These are phyloP conservation scores for Pangasianodon gigas DNA, from an alignment of 2,113 vertebrate genomes.

Conservation along the genomic window DNA sequence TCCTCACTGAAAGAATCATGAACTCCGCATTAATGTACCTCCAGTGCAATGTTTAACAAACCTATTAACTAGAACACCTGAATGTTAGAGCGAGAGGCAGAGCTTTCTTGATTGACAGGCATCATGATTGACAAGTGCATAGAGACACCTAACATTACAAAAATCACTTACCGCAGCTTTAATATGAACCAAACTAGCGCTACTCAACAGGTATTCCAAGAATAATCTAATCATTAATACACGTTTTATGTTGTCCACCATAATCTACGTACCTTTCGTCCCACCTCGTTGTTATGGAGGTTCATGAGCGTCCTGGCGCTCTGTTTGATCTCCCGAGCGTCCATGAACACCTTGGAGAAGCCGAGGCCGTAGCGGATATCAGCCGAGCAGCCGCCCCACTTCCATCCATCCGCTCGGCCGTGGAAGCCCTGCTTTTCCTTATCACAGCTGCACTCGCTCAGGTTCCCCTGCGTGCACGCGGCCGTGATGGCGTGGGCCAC, in stretches of 20 bases:
- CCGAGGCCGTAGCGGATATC: constrained; percentile 93
- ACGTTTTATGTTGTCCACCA: not conserved
- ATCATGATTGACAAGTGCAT: not conserved
- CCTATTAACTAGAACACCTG: not conserved
- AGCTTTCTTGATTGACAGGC: not conserved
- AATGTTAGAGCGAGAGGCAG: not conserved
- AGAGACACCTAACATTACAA: not conserved
- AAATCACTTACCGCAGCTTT: not conserved
- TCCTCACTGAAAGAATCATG: not conserved
- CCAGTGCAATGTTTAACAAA: not conserved
- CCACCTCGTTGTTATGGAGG: constrained; percentile 95
- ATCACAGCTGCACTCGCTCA: constrained; percentile 96
- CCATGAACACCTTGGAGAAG: constrained; percentile 96
- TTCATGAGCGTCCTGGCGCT: constrained; percentile 96
- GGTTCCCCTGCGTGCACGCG: constrained; percentile 93
- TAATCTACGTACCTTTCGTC: constrained; percentile 84
- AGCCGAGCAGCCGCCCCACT: constrained; percentile 97
- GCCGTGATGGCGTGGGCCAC: constrained; percentile 95
- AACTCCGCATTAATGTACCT: not conserved
- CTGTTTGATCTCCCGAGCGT: constrained; percentile 94
- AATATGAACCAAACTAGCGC: not conserved
- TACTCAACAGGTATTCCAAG: not conserved
- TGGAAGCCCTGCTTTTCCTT: constrained; percentile 96
- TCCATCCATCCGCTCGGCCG: constrained; percentile 92
- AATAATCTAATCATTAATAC: not conserved